Base-by-base conservation (phyloP, 2,797 vertebrate genomes). In the Halcyon leucocephala region DNA sequence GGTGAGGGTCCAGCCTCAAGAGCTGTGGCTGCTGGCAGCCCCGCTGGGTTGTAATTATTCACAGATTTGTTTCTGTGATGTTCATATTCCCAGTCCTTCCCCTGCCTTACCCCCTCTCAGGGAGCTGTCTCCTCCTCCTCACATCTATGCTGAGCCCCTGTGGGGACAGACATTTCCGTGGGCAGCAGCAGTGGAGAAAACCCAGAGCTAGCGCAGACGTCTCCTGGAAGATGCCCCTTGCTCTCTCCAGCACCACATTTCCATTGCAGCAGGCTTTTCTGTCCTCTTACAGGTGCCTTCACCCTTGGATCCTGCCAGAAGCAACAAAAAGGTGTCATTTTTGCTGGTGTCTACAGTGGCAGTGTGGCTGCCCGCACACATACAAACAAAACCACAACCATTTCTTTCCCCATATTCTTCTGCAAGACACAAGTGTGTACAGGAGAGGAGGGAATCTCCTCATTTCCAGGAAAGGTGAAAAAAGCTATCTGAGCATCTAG, bases 21-120 rank as follows among this genome's bases (percentile, higher is more conserved):
- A 70, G 54, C 84, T 66, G 81, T 16, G 4, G 25, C 49, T 78
- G 66, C 83, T 72, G 90, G 71, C 78, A 92, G 78, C 31, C 26
- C 71, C 71, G 55, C 57, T 3, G 6, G 79, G 51, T 60, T 78
- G 16, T 93, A 87, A 97, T 72, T 61, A 76, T 81, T n/a, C 90
- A 57, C 92, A 96, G 90, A 57, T 84, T 86, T 93, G 39, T 5
- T 82, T 91, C 81, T 61, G 49, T 74, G 62, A 41, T 79, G 31
- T 52, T 77, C 49, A 19, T 70, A 64, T 86, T 92, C 77, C 81
- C 71, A 42, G 3, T 19, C 42, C 14, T 86, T 77, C 54, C 58
- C 61, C 61, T 65, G 85, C 60, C 58, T 79, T 74, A 54, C 35
- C 55, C 51, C 49, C 35, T 49, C 73, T 80, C 55, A 49, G 64